A percentile compares a stretch with the other conserved stretches of the same genome.
Conservation (phyloP, 2,888 invertebrate species). For the Cosmia trapezina region DNA sequence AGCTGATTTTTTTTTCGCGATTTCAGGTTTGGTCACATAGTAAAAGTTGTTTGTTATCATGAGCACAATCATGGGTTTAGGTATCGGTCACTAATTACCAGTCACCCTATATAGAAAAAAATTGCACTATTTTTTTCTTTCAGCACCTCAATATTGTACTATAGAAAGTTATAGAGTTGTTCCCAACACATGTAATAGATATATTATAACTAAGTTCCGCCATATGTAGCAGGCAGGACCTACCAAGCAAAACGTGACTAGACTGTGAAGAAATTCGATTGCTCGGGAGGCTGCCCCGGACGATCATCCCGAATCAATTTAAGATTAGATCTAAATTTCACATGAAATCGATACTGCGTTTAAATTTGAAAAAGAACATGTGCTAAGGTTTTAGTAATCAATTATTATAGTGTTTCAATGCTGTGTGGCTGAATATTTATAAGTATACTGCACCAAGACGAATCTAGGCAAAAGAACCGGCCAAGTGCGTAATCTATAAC, state of each 20-base stretch:
- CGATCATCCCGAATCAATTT: slow-evolving; percentile 83
- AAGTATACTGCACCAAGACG: not conserved
- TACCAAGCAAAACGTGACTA: slow-evolving; percentile 77
- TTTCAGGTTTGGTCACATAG: too few relatives aligned
- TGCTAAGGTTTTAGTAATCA: slow-evolving; percentile 22
- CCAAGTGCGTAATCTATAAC: too few relatives aligned
- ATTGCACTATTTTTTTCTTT: not conserved
- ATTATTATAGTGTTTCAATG: slow-evolving; percentile 1
- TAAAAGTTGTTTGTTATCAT: too few relatives aligned
- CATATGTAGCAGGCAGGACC: slow-evolving; percentile 57
- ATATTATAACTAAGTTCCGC: slow-evolving; percentile 47
- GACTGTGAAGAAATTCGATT: slow-evolving; percentile 80
- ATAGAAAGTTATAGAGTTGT: slow-evolving; percentile 18
- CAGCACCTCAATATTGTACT: slow-evolving; percentile 12
- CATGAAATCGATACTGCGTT: slow-evolving; percentile 68
- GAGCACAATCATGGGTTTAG: too few relatives aligned
- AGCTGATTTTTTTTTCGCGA: too few relatives aligned
- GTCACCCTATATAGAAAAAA: too few relatives aligned
- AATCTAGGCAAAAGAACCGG: too few relatives aligned
- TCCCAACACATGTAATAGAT: slow-evolving; percentile 44
- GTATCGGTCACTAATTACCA: too few relatives aligned
- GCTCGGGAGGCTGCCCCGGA: slow-evolving; percentile 73
- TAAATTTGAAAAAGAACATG: slow-evolving; percentile 52
- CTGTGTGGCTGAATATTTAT: not conserved
- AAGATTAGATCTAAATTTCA: slow-evolving; percentile 84